These are phyloP conservation scores for Drosophila neutralis DNA, from an alignment of 2,888 invertebrate genomes.

Conservation along the genomic window DNA sequence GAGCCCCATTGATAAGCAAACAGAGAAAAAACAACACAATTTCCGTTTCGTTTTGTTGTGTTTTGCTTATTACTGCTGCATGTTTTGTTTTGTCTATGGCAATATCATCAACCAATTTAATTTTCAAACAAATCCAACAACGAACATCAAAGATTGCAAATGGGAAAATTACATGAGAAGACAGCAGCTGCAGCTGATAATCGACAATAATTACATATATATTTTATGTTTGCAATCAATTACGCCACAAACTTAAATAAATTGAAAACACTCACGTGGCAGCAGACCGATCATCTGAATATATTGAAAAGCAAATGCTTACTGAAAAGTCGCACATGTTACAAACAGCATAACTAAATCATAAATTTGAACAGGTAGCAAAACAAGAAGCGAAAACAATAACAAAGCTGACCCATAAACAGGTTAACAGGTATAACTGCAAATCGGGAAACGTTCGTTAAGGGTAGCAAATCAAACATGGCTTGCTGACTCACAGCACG, in stretches of 20 bases:
- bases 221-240: conserved; percentile 36
- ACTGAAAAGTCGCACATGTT: conserved; percentile 41
- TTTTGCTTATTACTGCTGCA: conserved; percentile 37
- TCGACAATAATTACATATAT: conserved; percentile 23
- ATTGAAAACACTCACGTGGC: conserved; percentile 66
- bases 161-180: conserved; percentile 45
- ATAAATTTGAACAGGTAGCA: conserved; percentile 34
- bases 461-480: conserved; percentile 59
- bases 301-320: conserved; percentile 24
- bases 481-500: conserved; percentile 76
- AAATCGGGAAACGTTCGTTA: conserved; percentile 43
- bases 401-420: conserved; percentile 49
- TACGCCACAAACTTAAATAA: conserved; percentile 26
- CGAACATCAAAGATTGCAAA: conserved; percentile 34
- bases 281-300: conserved; percentile 64
- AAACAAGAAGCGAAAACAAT: conserved; percentile 39
- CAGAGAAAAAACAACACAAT: conserved; percentile 47
- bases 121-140: conserved; percentile 53
- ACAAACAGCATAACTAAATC: conserved; percentile 2
- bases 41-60: conserved; percentile 49
- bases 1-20: conserved; percentile 71
- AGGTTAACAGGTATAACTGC: conserved; percentile 33
- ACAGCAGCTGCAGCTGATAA: conserved; percentile 24
- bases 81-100: conserved; percentile 60
- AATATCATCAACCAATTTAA: conserved; percentile 54